Evolutionary conservation across 2,888 invertebrate genomes (phyloP).

Genomic region (Acronicta leporina): DNA sequence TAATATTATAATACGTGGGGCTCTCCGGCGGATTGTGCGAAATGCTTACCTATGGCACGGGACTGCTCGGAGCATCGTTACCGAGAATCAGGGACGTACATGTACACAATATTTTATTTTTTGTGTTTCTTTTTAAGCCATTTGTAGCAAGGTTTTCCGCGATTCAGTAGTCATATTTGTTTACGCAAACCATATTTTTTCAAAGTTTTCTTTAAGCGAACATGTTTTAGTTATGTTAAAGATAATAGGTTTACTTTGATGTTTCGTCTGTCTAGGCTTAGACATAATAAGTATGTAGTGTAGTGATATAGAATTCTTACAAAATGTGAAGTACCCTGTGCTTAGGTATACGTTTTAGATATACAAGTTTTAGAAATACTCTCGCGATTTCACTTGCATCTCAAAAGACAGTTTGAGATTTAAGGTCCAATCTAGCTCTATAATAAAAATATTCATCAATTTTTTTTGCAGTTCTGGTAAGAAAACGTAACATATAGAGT

Average conservation of each 20-base stretch:
- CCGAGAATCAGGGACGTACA: conserved; percentile 14
- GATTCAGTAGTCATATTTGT: conserved; percentile 4
- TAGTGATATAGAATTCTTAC: too few relatives aligned
- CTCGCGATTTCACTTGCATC: neutral
- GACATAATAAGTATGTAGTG: too few relatives aligned
- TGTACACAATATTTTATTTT: conserved; percentile 28
- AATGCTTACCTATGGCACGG: conserved; percentile 58
- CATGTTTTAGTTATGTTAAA: neutral
- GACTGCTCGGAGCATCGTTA: conserved; percentile 28
- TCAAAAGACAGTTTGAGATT: neutral
- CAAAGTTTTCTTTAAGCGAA: neutral
- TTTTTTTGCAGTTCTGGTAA: too few relatives aligned
- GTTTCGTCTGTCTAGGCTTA: too few relatives aligned
- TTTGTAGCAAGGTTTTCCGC: conserved; percentile 3
- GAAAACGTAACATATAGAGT: too few relatives aligned
- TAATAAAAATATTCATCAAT: too few relatives aligned
- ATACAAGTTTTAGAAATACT: too few relatives aligned
- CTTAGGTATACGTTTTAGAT: too few relatives aligned
- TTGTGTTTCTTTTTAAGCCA: conserved; percentile 14
- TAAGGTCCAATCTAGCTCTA: too few relatives aligned
- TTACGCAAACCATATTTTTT: conserved; percentile 4
- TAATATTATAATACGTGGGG: conserved; percentile 54
- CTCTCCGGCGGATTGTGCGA: conserved; percentile 52
- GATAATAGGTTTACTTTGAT: too few relatives aligned
- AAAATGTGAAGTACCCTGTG: too few relatives aligned